Evolutionary conservation across 1,140 invertebrate genomes (phyloP).

Genomic region (Eriosoma lanigerum): DNA sequence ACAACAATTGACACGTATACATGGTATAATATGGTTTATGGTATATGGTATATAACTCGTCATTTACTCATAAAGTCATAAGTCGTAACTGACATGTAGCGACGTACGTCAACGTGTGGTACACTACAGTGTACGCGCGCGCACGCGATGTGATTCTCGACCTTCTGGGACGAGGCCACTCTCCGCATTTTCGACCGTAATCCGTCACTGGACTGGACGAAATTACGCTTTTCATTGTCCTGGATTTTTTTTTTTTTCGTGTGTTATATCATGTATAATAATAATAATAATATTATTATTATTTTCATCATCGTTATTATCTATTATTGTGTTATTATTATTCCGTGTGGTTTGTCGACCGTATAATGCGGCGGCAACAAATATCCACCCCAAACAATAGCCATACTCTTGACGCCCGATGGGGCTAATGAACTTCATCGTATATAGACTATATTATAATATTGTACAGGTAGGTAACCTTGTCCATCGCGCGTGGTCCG

Average conservation of each 20-base stretch:
- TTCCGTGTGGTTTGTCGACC: slow-evolving; percentile 15
- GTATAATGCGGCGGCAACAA: slow-evolving; percentile 8
- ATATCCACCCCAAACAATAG: slow-evolving; percentile 24
- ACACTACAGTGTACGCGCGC: too few relatives aligned
- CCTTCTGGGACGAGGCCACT: slow-evolving; percentile 9
- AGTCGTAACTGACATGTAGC: neutral
- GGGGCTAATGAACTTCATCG: slow-evolving; percentile 21
- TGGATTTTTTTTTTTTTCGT: neutral
- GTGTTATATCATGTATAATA: neutral
- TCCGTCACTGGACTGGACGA: neutral
- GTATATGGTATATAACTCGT: too few relatives aligned
- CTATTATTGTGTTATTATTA: neutral
- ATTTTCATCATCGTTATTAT: too few relatives aligned
- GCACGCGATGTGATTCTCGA: neutral
- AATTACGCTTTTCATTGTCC: slow-evolving; percentile 17
- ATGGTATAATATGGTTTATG: neutral
- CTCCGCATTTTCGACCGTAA: slow-evolving; percentile 1
- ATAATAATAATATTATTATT: slow-evolving; percentile 14
- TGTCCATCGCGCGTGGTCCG: neutral
- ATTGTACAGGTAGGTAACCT: neutral
- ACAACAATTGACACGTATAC: too few relatives aligned
- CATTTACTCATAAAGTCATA: neutral
- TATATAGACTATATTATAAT: neutral
- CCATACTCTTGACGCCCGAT: too few relatives aligned
- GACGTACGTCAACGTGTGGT: too few relatives aligned